Percentiles rank a stretch among this genome's conserved stretches.
phyloP scores from a whole-genome alignment of 2,888 invertebrate genomes.

The Ormyrus rosae region DNA sequence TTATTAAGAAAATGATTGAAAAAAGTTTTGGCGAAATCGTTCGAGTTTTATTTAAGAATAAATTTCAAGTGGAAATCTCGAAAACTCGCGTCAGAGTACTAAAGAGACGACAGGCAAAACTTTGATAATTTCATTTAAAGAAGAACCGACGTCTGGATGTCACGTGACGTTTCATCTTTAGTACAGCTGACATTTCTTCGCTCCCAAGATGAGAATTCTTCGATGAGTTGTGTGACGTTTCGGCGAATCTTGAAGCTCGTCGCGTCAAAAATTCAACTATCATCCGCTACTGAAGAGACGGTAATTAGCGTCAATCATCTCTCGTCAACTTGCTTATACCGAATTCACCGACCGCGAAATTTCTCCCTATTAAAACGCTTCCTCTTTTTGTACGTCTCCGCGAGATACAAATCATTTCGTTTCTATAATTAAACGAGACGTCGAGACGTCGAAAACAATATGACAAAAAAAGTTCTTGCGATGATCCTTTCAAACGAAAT shows the following conservation, averaged over 20 bases:
- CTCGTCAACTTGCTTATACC: conserved; percentile 28
- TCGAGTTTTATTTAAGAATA: no score
- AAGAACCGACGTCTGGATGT: conserved; percentile 8
- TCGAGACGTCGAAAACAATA: no score
- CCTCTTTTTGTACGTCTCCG: no score
- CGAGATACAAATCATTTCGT: no score
- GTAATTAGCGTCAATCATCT: conserved; percentile 52
- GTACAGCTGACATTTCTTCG: not conserved
- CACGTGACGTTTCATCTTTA: not conserved
- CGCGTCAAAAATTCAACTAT: conserved; percentile 25
- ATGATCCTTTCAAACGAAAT: no score
- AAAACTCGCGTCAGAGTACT: not conserved
- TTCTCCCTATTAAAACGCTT: conserved; percentile 12
- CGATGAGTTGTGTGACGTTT: conserved; percentile 41
- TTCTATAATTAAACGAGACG: no score
- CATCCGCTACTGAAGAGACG: not conserved
- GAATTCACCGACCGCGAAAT: not conserved
- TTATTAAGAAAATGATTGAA: no score
- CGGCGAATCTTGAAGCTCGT: conserved; percentile 41
- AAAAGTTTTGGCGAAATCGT: no score
- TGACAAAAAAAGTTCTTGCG: no score
- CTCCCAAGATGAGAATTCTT: conserved; percentile 18
- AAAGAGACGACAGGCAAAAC: not conserved
- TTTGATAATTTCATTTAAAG: not conserved
- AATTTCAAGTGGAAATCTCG: no score